These are phyloP conservation scores for Sebastes flavidus DNA, from an alignment of 2,797 vertebrate species.

Conservation along the genomic window DNA sequence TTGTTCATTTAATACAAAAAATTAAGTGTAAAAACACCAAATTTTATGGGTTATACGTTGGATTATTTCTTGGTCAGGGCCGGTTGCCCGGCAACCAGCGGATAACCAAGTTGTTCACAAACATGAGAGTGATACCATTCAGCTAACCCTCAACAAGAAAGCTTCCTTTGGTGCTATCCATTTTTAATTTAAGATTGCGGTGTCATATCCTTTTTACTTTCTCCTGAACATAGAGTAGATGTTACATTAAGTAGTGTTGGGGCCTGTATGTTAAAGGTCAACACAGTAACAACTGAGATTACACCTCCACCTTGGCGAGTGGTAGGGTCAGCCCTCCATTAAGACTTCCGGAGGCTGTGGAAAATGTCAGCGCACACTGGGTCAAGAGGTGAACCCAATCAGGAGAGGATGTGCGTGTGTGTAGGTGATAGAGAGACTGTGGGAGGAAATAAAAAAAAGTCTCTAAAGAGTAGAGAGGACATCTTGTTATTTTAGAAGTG, in stretches of 20 bases:
- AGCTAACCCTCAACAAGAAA: neutral
- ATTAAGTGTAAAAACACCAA: neutral
- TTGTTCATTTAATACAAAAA: no score
- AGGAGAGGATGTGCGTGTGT: neutral
- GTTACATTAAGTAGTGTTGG: neutral
- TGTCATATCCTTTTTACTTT: neutral
- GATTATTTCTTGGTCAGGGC: neutral
- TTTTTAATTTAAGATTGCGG: neutral
- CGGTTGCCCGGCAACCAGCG: neutral
- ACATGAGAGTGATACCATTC: neutral
- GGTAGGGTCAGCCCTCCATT: conserved; percentile 15
- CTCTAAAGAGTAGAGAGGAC: neutral
- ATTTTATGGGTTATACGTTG: neutral
- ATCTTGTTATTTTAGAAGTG: conserved; percentile 37
- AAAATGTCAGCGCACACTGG: conserved; percentile 36
- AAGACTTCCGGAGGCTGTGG: conserved; percentile 1
- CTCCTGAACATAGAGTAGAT: neutral
- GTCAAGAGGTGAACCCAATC: conserved; percentile 20
- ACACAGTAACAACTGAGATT: neutral
- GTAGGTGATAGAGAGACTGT: neutral
- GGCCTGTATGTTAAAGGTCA: conserved; percentile 4
- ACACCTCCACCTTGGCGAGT: neutral
- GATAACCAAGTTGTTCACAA: neutral
- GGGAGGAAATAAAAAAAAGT: conserved; percentile 11
- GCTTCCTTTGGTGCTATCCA: neutral